These are phyloP conservation scores for Amblyornis subalaris DNA, from an alignment of 2,113 vertebrate species.

Conservation along the genomic window DNA sequence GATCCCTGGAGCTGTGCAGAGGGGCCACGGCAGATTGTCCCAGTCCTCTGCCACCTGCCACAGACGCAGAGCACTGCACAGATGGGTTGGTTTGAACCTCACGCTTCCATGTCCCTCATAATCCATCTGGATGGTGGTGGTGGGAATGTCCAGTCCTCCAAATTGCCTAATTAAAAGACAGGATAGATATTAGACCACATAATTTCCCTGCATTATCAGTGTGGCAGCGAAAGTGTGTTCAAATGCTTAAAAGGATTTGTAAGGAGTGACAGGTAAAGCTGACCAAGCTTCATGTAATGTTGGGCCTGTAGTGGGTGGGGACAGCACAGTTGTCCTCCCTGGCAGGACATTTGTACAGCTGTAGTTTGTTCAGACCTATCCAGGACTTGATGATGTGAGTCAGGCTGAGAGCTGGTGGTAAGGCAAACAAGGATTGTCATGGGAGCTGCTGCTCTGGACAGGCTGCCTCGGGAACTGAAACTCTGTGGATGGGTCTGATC, in stretches of 20 bases:
- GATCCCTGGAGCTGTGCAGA: accelerated
- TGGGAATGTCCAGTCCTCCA: not conserved
- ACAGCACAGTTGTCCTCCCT: not conserved
- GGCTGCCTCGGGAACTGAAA: not conserved
- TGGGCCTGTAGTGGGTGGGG: not conserved
- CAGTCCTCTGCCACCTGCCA: not conserved
- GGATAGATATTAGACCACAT: not conserved
- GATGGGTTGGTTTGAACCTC: not conserved
- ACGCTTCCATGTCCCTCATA: not conserved
- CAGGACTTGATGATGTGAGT: not conserved
- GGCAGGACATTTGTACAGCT: not conserved
- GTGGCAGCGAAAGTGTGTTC: not conserved
- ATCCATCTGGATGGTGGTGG: not conserved
- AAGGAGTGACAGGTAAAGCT: not conserved
- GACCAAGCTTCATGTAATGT: not conserved
- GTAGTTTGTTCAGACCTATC: not conserved
- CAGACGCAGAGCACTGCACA: not conserved
- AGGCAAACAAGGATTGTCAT: not conserved
- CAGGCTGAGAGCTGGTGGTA: not conserved
- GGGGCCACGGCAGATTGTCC: not conserved
- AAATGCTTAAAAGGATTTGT: not conserved
- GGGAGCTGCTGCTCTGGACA: not conserved
- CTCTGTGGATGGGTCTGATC: not conserved
- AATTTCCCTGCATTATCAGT: not conserved
- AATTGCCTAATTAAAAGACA: not conserved